These are phyloP conservation scores for Reinhardtius hippoglossoides DNA, from an alignment of 2,113 vertebrate genomes.

Conservation along the genomic window DNA sequence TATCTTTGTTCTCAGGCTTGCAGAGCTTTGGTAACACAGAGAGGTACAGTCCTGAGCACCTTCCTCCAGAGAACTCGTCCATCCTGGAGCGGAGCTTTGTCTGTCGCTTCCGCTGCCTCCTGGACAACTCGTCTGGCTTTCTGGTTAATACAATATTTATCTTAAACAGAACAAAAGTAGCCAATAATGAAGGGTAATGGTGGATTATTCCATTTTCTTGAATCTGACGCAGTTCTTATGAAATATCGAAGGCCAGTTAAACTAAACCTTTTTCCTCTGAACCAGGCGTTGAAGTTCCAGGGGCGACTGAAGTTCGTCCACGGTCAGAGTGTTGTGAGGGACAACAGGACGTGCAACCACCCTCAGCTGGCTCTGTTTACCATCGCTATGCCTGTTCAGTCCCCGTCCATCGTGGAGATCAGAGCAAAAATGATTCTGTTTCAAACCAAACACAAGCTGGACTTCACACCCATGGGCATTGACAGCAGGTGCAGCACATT, in stretches of 20 bases:
- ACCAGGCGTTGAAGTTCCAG: slow-evolving; percentile 83
- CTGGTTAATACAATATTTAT: slow-evolving; percentile 67
- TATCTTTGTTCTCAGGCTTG: slow-evolving; percentile 34
- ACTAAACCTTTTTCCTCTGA: background rate
- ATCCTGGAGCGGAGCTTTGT: slow-evolving; percentile 86
- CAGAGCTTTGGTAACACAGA: slow-evolving; percentile 25
- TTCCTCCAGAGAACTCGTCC: slow-evolving; percentile 84
- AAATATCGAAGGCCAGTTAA: too few relatives aligned
- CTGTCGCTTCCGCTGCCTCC: slow-evolving; percentile 86
- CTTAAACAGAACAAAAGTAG: background rate
- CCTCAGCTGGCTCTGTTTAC: slow-evolving; percentile 80
- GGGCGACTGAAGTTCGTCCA: slow-evolving; percentile 83
- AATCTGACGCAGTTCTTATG: too few relatives aligned
- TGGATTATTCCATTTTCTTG: too few relatives aligned
- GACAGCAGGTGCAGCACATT: slow-evolving; percentile 76
- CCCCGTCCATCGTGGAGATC: slow-evolving; percentile 82
- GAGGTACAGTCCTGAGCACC: slow-evolving; percentile 67
- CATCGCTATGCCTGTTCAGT: slow-evolving; percentile 78
- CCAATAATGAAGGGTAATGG: too few relatives aligned
- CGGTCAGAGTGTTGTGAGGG: slow-evolving; percentile 64
- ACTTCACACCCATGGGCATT: slow-evolving; percentile 81
- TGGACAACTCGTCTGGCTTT: slow-evolving; percentile 88
- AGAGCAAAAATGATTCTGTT: slow-evolving; percentile 81
- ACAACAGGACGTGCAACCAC: slow-evolving; percentile 48
- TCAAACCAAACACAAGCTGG: slow-evolving; percentile 85